These are phyloP conservation scores for Tyrophagus putrescentiae DNA, from an alignment of 1,140 invertebrate genomes.

Conservation along the genomic window DNA sequence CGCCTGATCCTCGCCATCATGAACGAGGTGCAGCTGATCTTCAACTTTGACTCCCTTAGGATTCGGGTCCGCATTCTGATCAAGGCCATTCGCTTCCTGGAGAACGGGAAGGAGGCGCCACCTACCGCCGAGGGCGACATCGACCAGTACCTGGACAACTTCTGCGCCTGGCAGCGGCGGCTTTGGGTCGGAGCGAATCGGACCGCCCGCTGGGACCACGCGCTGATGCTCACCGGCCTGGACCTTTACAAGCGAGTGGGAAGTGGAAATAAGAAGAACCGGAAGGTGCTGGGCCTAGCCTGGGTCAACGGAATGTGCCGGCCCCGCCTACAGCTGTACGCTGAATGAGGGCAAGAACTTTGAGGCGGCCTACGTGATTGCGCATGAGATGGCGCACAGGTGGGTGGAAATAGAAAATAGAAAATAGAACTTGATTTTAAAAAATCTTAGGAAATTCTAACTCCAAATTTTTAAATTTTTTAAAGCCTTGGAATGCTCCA, in stretches of 20 bases:
- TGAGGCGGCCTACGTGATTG: slow-evolving; percentile 37
- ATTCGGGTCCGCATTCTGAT: slow-evolving; percentile 27
- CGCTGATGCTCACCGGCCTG: slow-evolving; percentile 37
- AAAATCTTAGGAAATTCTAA: slow-evolving; percentile 3
- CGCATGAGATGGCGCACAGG: slow-evolving; percentile 38
- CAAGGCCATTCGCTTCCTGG: slow-evolving; percentile 26
- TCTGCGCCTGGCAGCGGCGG: slow-evolving; percentile 33
- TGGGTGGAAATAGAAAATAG: slow-evolving; percentile 23
- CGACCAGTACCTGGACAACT: slow-evolving; percentile 32
- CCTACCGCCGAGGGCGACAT: slow-evolving; percentile 30
- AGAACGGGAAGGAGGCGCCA: slow-evolving; percentile 24
- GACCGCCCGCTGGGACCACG: slow-evolving; percentile 40
- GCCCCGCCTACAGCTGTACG: slow-evolving; percentile 33
- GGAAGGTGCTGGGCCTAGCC: slow-evolving; percentile 32
- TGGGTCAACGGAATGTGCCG: slow-evolving; percentile 38
- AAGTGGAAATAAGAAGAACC: slow-evolving; percentile 24
- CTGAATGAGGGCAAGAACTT: slow-evolving; percentile 37
- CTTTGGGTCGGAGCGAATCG: slow-evolving; percentile 22
- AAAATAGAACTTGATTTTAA: neutral
- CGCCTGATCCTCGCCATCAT: slow-evolving; percentile 30
- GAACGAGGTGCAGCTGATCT: slow-evolving; percentile 28
- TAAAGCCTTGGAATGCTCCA: slow-evolving; percentile 32
- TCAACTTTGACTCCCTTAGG: slow-evolving; percentile 27
- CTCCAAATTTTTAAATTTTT: neutral
- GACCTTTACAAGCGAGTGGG: slow-evolving; percentile 26